Evolutionary conservation across 2,888 invertebrate species (phyloP).

Genomic region (Xestia sexstrigata): DNA sequence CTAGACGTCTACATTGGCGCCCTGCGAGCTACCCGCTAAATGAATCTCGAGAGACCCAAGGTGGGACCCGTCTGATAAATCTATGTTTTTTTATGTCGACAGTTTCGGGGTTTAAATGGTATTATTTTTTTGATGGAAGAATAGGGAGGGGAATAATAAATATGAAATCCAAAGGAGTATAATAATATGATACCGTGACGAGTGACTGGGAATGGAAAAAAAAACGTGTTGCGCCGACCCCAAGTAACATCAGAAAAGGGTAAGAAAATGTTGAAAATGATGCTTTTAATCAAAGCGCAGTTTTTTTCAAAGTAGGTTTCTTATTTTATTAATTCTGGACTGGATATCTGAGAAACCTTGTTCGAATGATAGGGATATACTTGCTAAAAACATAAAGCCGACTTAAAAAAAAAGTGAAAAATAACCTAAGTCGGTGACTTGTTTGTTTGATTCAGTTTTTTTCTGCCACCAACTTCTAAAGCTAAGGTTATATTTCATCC

Average conservation of each 20-base stretch:
- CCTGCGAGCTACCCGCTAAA: slow-evolving; percentile 78
- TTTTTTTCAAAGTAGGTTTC: not conserved
- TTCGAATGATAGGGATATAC: no score
- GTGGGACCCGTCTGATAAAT: slow-evolving; percentile 64
- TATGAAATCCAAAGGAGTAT: not conserved
- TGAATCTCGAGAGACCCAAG: slow-evolving; percentile 82
- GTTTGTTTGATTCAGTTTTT: no score
- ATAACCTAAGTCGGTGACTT: no score
- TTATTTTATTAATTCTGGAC: not conserved
- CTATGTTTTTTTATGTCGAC: slow-evolving; percentile 59
- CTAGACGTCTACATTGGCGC: slow-evolving; percentile 90
- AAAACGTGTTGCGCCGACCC: not conserved
- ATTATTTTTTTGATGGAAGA: no score
- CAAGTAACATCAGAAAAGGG: not conserved
- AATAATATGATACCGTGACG: not conserved
- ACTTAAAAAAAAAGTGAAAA: no score
- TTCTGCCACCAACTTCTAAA: no score
- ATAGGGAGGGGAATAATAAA: no score
- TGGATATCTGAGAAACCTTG: not conserved
- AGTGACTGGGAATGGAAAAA: not conserved
- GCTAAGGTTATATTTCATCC: no score
- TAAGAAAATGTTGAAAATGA: not conserved
- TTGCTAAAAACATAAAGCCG: no score
- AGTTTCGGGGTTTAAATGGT: not conserved
- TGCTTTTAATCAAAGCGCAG: not conserved